A percentile compares a stretch with the other conserved stretches of the same genome.
Evolutionary conservation across 2,888 invertebrate species (phyloP).

Genomic region (Eupithecia dodoneata): DNA sequence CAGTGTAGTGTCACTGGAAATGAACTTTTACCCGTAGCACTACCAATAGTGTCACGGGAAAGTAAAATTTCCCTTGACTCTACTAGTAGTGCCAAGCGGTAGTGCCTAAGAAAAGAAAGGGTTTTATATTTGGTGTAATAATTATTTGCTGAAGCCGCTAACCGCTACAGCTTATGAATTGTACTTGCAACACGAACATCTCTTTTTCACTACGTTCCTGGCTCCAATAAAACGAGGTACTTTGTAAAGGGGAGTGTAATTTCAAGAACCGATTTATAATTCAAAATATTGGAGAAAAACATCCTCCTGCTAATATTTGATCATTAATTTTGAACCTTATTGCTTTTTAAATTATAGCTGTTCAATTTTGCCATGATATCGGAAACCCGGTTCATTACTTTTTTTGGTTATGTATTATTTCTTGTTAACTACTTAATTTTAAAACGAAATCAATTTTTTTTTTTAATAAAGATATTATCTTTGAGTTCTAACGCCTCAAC

Average conservation of each 20-base stretch:
- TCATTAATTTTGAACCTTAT: conserved; percentile 14
- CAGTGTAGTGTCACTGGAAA: no score
- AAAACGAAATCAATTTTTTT: no score
- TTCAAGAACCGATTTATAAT: conserved; percentile 58
- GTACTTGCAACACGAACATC: background rate
- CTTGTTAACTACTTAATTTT: no score
- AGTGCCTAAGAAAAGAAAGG: no score
- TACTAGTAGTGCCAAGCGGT: no score
- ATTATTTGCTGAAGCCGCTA: background rate
- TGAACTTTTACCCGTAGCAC: no score
- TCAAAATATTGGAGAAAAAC: conserved; percentile 45
- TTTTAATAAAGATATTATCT: no score
- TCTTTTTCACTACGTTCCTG: conserved; percentile 18
- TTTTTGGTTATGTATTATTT: conserved; percentile 1
- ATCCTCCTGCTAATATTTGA: conserved; percentile 11
- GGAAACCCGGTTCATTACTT: conserved; percentile 1
- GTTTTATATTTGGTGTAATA: no score
- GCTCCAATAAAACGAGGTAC: conserved; percentile 13
- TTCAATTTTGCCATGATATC: conserved; percentile 1
- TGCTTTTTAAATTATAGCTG: conserved; percentile 17
- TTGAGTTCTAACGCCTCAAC: no score
- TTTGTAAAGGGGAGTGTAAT: conserved; percentile 45
- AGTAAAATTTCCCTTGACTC: no score
- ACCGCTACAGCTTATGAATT: conserved; percentile 12
- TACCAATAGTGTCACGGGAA: no score